A percentile compares a stretch with the other conserved stretches of the same genome.
These are phyloP conservation scores for Seriola aureovittata DNA, from an alignment of 2,113 vertebrate genomes.

Conservation along the genomic window DNA sequence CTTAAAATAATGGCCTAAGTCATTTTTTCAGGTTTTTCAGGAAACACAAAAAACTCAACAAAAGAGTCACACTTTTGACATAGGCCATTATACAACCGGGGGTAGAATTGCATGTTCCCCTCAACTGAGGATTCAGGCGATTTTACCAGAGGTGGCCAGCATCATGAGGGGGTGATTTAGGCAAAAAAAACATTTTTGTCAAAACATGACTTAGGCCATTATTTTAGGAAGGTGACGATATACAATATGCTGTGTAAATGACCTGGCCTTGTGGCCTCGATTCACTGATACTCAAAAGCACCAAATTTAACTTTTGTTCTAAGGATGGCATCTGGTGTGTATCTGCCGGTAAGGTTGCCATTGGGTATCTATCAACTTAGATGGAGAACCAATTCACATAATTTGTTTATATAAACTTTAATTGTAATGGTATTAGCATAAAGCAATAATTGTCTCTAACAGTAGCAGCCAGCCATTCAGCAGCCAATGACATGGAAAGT, in stretches of 20 bases:
- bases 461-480: background rate
- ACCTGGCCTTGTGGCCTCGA: background rate
- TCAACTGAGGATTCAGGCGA: too few relatives aligned
- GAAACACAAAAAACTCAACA: too few relatives aligned
- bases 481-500: background rate
- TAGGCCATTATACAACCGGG: too few relatives aligned
- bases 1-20: too few relatives aligned
- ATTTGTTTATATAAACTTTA: background rate
- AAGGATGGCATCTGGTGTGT: background rate
- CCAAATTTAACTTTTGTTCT: background rate
- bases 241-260: background rate
- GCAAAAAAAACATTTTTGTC: too few relatives aligned
- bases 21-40: too few relatives aligned
- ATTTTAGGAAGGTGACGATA: too few relatives aligned
- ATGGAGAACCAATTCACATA: background rate
- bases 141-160: too few relatives aligned
- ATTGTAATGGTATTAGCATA: background rate
- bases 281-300: background rate
- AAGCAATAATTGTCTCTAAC: slow-evolving; percentile 7
- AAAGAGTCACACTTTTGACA: too few relatives aligned
- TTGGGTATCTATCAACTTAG: background rate
- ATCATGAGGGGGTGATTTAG: too few relatives aligned
- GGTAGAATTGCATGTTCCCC: too few relatives aligned
- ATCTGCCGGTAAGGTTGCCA: background rate
- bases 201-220: too few relatives aligned